Base-by-base conservation (phyloP, 2,113 vertebrate genomes). In the Solea senegalensis region DNA sequence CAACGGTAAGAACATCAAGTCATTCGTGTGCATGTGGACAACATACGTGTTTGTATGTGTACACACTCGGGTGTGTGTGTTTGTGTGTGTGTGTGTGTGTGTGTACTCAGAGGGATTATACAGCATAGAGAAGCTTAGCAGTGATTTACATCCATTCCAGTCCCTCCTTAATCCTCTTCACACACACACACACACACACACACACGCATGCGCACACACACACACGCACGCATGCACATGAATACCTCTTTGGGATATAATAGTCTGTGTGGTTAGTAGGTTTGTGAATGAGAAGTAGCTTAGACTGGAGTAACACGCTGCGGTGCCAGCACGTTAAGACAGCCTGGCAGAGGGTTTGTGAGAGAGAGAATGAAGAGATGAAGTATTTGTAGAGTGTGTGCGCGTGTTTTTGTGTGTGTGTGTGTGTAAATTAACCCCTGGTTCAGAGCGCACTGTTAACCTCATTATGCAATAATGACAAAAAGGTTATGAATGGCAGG, bases 141-240 rank as follows among this genome's bases (percentile, higher is more conserved):
- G 84, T 90, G 89, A 89, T 92, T 93, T 93, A 80, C 83, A 66
- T 80, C 84, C 85, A 85, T 91, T 82, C 84, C 89, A 82, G 78
- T 81, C 86, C 76, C 82, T 84, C 84, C 80, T 68, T 90, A 90
- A 90, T 90, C 87, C 86, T 82, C 5, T 72, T 67, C 75, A 56
- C 66, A 65, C 72, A 64, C 69, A 21, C 63, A 60, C 40, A 21
- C 55, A 57, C 72, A 57, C 43, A 27, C 55, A 14, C 27, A 58
- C 72, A 27, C 55, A 14, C 27, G 54, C 72, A 58, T 52, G 72
- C 48, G 80, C 54, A 68, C 75, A 56, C 66, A 65, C 72, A 64
- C 69, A n/a, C 63, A 60, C 40, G 15, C 55, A 57, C 72, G 53
- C 43, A 59, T 69, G 59, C 44, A 67, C 50, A 51, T 21, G 49